phyloP scores from a whole-genome alignment of 2,888 invertebrate genomes.

The Hemistola chrysoprasaria region DNA sequence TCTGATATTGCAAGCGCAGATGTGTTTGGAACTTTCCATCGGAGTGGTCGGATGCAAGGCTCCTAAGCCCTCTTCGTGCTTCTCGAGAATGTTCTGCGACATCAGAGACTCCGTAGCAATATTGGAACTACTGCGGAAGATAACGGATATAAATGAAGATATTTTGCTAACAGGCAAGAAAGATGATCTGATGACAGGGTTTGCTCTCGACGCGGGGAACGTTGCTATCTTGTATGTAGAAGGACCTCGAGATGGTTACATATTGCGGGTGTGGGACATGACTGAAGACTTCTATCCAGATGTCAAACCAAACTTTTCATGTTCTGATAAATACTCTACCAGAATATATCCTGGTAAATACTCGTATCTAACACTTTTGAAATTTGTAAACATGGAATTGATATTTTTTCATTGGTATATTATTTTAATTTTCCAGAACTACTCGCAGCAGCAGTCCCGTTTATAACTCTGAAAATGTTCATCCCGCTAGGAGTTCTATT shows the following conservation, averaged over 20 bases:
- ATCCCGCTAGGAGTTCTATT: slow-evolving; percentile 54
- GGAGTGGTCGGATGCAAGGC: slow-evolving; percentile 64
- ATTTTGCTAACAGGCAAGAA: slow-evolving; percentile 24
- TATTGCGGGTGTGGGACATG: slow-evolving; percentile 58
- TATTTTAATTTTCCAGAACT: slow-evolving; percentile 52
- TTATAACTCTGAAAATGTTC: slow-evolving; percentile 61
- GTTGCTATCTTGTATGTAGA: slow-evolving; percentile 56
- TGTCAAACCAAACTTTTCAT: slow-evolving; percentile 55
- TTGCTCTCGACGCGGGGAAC: slow-evolving; percentile 60
- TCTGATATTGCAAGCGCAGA: slow-evolving; percentile 58
- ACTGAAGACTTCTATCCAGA: slow-evolving; percentile 51
- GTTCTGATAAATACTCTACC: slow-evolving; percentile 47
- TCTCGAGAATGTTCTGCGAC: slow-evolving; percentile 57
- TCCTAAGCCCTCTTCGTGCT: slow-evolving; percentile 34
- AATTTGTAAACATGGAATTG: too few species aligned
- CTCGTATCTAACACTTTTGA: too few species aligned
- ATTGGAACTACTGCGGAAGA: slow-evolving; percentile 40
- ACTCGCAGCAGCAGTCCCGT: slow-evolving; percentile 46
- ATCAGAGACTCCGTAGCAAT: slow-evolving; percentile 39
- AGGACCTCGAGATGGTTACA: slow-evolving; percentile 57
- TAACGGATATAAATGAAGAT: slow-evolving; percentile 52
- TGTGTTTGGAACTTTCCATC: slow-evolving; percentile 61
- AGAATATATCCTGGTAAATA: slow-evolving; percentile 60
- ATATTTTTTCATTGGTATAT: too few species aligned
- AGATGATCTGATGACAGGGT: slow-evolving; percentile 56